Conservation (phyloP, 2,888 invertebrate genomes). For the Lepidochrysops patricia region DNA sequence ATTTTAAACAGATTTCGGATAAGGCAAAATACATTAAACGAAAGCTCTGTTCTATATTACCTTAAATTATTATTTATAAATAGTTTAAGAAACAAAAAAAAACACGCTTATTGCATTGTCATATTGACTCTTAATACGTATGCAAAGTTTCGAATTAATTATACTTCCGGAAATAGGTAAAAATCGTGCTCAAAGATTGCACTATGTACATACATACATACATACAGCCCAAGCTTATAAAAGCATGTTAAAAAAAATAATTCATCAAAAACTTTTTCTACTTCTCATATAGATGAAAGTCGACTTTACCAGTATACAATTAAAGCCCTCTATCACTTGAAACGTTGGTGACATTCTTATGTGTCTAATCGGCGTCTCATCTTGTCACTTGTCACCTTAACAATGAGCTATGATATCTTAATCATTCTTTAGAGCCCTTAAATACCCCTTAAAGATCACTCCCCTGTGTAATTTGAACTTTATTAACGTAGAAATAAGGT, state of each 20-base stretch:
- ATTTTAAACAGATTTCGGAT: too few species aligned
- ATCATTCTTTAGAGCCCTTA: neutral
- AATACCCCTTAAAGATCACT: neutral
- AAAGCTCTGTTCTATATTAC: too few species aligned
- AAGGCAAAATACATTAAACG: too few species aligned
- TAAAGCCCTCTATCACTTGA: neutral
- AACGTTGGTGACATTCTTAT: neutral
- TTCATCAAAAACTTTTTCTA: neutral
- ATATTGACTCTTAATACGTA: too few species aligned
- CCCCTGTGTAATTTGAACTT: neutral
- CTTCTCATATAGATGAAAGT: neutral
- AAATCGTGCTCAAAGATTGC: too few species aligned
- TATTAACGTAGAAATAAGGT: neutral
- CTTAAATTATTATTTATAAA: too few species aligned
- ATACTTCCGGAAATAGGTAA: too few species aligned
- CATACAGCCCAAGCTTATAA: too few species aligned
- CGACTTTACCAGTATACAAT: neutral
- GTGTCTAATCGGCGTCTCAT: neutral
- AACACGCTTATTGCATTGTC: too few species aligned
- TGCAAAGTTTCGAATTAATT: too few species aligned
- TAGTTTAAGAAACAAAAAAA: too few species aligned
- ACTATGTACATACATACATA: too few species aligned
- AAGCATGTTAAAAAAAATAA: neutral
- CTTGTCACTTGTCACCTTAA: slow-evolving; percentile 1
- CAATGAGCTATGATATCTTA: neutral